phyloP scores from a whole-genome alignment of 2,888 invertebrate species.

The Allacma fusca region DNA sequence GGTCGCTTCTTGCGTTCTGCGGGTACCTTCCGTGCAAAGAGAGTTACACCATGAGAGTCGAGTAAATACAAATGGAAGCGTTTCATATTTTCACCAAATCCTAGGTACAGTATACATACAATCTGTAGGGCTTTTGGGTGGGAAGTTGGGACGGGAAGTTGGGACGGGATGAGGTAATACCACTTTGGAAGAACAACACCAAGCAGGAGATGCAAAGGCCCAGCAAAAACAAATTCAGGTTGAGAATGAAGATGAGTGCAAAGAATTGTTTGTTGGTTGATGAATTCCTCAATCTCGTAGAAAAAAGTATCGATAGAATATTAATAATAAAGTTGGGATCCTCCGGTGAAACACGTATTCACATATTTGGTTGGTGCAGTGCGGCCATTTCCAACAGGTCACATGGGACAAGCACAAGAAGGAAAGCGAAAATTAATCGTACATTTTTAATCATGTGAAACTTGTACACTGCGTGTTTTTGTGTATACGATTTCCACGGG shows the following conservation, averaged over 20 bases:
- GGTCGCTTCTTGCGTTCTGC: too few relatives aligned
- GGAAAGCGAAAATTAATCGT: constrained; percentile 25
- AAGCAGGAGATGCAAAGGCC: too few relatives aligned
- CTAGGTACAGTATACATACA: too few relatives aligned
- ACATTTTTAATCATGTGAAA: constrained; percentile 23
- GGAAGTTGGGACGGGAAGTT: too few relatives aligned
- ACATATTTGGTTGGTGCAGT: constrained; percentile 22
- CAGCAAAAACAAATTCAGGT: neutral
- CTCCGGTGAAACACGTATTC: neutral
- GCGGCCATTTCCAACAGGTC: constrained; percentile 18
- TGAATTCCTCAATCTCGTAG: constrained; percentile 16
- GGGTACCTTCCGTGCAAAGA: too few relatives aligned
- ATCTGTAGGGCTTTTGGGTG: too few relatives aligned
- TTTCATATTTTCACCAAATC: too few relatives aligned
- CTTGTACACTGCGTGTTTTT: neutral
- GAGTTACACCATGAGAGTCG: too few relatives aligned
- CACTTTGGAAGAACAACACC: too few relatives aligned
- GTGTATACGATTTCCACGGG: neutral
- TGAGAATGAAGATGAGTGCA: neutral
- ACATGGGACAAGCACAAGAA: neutral
- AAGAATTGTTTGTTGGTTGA: neutral
- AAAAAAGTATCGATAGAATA: constrained; percentile 9
- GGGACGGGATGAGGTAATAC: too few relatives aligned
- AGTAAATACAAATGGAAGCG: too few relatives aligned
- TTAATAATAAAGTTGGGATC: neutral